Evolutionary conservation across 2,797 vertebrate species (phyloP), one percentile per base, ranked within the genome.

Genomic region (Hyperoplus immaculatus): DNA sequence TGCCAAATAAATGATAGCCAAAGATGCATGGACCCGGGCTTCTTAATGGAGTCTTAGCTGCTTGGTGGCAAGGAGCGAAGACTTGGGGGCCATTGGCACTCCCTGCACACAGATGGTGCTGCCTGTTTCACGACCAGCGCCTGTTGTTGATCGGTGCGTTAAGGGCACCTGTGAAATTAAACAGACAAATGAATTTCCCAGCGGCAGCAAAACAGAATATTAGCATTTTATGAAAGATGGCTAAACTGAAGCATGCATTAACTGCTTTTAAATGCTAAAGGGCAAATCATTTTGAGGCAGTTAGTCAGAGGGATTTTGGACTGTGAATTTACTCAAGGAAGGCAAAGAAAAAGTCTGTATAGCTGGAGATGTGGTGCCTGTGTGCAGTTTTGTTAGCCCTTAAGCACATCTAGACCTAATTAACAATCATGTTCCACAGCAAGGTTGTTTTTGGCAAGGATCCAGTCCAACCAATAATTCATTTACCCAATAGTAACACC

Each of bases 101-200:
- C 81, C 81, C 75, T 69, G 83, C 70, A 77, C 89, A 91, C 94
- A 94, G 94, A 94, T 94, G 92, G 93, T 84, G 87, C 88, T 59
- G 83, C 89, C 92, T 92, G 88, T 89, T 21, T 93, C 89, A 81
- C 67, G 60, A 80, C 78, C 86, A 61, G 77, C 67, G 81, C 77
- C 78, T 84, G 76, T 89, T 86, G 85, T 91, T 87, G 91, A 85
- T 84, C 72, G 83, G 86, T 83, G 78, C 69, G 45, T 91, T 94
- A 88, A 93, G 89, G 91, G 87, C 90, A 92, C 90, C 87, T 93
- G 94, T 88, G 85, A 91, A 93, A 94, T 92, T 93, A 93, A 91
- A 90, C 89, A 88, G 91, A 91, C 90, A 93, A 94, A 94, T 93
- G 64, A 91, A 92, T 89, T 91, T 87, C 84, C 91, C 82, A 80